Percentiles rank a stretch among this genome's conserved stretches.
These are phyloP conservation scores for Listrodromus nycthemerus DNA, from an alignment of 2,888 invertebrate genomes.

Conservation along the genomic window DNA sequence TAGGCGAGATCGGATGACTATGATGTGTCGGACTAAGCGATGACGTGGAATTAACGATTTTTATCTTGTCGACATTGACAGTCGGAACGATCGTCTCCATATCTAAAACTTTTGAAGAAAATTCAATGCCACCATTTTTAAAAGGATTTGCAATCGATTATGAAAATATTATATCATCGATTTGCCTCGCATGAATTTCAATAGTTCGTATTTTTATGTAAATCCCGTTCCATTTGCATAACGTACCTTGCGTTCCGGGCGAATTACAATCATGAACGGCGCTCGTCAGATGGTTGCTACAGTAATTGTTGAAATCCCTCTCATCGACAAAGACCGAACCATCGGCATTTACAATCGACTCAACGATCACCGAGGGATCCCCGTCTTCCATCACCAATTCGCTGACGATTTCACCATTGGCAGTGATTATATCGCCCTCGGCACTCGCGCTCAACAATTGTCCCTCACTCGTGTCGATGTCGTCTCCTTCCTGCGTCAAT, in stretches of 20 bases:
- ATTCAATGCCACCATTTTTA: not conserved
- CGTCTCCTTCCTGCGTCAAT: constrained; percentile 77
- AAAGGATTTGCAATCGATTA: not conserved
- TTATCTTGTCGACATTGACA: constrained; percentile 73
- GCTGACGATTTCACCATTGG: constrained; percentile 80
- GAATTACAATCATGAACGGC: constrained; percentile 75
- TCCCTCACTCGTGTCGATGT: constrained; percentile 76
- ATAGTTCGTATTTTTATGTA: constrained; percentile 10
- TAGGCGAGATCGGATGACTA: constrained; percentile 67
- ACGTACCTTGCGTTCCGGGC: constrained; percentile 75
- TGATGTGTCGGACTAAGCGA: constrained; percentile 69
- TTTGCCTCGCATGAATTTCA: not conserved
- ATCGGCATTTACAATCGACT: constrained; percentile 81
- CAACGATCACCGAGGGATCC: constrained; percentile 82
- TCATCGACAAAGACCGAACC: constrained; percentile 82
- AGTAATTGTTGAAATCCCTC: constrained; percentile 79
- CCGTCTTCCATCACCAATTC: constrained; percentile 82
- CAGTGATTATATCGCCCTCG: constrained; percentile 77
- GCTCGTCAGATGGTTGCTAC: constrained; percentile 76
- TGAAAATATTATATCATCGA: not conserved
- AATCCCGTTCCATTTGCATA: constrained; percentile 3
- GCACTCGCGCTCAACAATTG: constrained; percentile 76
- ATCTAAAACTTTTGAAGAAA: constrained; percentile 73
- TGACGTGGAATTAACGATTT: constrained; percentile 59
- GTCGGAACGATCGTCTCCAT: constrained; percentile 74